Percentiles rank a stretch among this genome's conserved stretches.
Evolutionary conservation across 2,888 invertebrate species (phyloP).

Genomic region (Ophion costatus): DNA sequence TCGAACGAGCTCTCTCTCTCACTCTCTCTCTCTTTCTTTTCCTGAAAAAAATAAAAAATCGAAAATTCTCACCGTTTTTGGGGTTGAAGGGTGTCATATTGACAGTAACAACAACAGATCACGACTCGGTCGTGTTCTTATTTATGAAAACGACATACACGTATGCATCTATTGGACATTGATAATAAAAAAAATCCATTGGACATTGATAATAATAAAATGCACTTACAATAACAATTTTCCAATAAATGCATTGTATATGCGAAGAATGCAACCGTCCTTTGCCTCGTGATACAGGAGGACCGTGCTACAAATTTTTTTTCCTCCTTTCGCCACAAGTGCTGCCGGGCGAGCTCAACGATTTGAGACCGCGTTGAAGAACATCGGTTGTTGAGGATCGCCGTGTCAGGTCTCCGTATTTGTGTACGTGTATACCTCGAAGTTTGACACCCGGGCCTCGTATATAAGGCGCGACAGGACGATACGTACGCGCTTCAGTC

Average conservation of each 20-base stretch:
- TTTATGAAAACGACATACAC: no score
- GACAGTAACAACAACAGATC: neutral
- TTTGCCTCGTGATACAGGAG: neutral
- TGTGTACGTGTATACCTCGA: slow-evolving; percentile 11
- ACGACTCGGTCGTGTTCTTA: no score
- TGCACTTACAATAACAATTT: no score
- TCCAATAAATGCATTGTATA: no score
- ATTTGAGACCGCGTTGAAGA: slow-evolving; percentile 17
- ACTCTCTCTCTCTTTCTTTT: neutral
- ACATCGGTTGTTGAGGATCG: slow-evolving; percentile 17
- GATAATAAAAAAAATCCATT: no score
- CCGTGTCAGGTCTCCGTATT: slow-evolving; percentile 18
- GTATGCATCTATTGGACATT: no score
- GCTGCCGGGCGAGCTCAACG: slow-evolving; percentile 11
- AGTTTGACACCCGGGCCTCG: slow-evolving; percentile 45
- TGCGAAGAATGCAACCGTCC: no score
- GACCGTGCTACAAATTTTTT: neutral
- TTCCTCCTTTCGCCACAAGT: neutral
- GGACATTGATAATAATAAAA: no score
- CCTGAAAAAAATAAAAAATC: neutral
- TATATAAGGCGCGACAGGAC: neutral
- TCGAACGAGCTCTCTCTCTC: neutral
- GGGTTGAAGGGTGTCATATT: neutral
- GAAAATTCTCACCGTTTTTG: neutral
- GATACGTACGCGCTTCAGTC: slow-evolving; percentile 5